Percentiles rank a stretch among this genome's conserved stretches.
These are phyloP conservation scores for Habrosyne pyritoides DNA, from an alignment of 2,888 invertebrate species.

Conservation along the genomic window DNA sequence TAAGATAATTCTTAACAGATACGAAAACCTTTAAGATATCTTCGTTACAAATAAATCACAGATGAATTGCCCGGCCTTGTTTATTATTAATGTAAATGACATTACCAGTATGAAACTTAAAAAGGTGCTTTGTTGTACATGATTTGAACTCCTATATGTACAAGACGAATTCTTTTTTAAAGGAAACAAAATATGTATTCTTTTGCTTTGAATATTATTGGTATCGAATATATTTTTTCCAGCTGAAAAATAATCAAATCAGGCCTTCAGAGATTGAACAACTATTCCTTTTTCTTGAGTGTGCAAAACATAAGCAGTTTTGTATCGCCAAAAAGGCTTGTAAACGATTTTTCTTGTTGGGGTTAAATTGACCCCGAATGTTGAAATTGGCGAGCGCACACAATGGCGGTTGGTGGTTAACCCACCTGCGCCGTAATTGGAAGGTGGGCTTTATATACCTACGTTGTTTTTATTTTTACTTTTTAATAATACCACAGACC, in stretches of 20 bases:
- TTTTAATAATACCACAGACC: too few species aligned
- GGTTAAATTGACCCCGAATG: neutral
- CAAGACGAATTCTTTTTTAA: too few species aligned
- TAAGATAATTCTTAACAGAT: too few species aligned
- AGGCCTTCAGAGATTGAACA: neutral
- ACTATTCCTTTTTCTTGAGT: neutral
- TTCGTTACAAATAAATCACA: too few species aligned
- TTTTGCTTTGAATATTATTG: neutral
- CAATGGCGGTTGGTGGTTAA: neutral
- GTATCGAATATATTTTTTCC: neutral
- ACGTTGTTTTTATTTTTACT: neutral
- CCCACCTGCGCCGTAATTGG: slow-evolving; percentile 6
- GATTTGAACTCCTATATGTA: too few species aligned
- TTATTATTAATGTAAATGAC: too few species aligned
- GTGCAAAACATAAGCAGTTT: neutral
- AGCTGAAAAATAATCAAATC: neutral
- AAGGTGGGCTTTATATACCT: neutral
- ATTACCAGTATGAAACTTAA: too few species aligned
- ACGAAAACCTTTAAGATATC: too few species aligned
- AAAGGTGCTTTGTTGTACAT: too few species aligned
- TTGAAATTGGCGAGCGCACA: slow-evolving; percentile 1
- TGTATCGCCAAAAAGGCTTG: neutral
- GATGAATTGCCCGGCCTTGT: too few species aligned
- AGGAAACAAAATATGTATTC: neutral
- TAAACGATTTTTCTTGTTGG: neutral